Evolutionary conservation across 2,797 vertebrate genomes (phyloP).

Genomic region (Pseudochirops corinnae): DNA sequence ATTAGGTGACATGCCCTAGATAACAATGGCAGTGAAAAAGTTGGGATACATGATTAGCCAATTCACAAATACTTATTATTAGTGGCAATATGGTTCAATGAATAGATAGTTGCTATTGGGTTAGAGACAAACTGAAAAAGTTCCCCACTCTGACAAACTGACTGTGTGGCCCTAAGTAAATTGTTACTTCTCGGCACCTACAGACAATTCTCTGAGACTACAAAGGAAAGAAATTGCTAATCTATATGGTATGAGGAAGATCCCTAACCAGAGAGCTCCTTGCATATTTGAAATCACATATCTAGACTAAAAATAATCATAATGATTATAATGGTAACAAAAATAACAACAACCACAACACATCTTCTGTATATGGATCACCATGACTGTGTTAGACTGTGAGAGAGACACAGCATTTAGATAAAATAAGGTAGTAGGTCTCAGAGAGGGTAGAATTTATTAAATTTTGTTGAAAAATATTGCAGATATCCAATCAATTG

Average conservation of each 20-base stretch:
- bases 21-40: not conserved
- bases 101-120: not conserved
- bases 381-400: not conserved
- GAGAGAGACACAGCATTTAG: not conserved
- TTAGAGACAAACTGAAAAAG: not conserved
- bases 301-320: not conserved
- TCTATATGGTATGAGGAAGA: not conserved
- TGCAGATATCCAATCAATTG: not conserved
- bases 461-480: not conserved
- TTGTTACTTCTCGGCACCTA: too few relatives aligned
- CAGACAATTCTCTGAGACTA: not conserved
- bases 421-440: not conserved
- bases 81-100: not conserved
- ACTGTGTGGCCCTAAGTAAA: too few relatives aligned
- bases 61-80: not conserved
- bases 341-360: not conserved
- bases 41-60: not conserved
- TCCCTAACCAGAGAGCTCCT: not conserved
- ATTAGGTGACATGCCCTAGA: not conserved
- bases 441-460: not conserved
- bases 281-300: not conserved
- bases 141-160: not conserved
- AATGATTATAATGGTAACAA: not conserved
- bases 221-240: not conserved
- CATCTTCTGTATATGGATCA: not conserved